These are phyloP conservation scores for Cheilinus undulatus DNA, from an alignment of 2,113 vertebrate species.

Conservation along the genomic window DNA sequence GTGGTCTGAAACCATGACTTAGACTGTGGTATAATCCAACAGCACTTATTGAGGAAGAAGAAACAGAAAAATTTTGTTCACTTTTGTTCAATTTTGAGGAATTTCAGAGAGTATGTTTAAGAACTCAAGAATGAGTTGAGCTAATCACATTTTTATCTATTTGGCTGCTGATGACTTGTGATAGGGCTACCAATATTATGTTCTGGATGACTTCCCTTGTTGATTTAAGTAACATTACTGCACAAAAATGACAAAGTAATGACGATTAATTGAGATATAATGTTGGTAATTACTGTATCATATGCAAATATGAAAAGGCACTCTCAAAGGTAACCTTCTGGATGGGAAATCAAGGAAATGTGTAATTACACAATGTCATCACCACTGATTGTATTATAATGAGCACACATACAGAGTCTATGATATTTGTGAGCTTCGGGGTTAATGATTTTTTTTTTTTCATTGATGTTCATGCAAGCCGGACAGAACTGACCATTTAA, in stretches of 20 bases:
- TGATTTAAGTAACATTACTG: conserved; percentile 11
- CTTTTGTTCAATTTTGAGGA: too few relatives aligned
- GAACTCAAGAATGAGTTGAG: too few relatives aligned
- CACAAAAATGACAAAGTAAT: conserved; percentile 13
- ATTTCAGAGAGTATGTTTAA: too few relatives aligned
- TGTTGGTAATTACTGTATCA: conserved; percentile 22
- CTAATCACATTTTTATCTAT: too few relatives aligned
- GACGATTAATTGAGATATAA: conserved; percentile 31
- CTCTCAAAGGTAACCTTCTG: not conserved
- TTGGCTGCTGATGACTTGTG: conserved; percentile 25
- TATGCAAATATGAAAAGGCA: conserved; percentile 19
- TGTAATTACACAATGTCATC: not conserved
- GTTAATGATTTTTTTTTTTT: not conserved
- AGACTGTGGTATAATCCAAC: too few relatives aligned
- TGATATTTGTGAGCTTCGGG: not conserved
- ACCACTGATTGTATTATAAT: conserved; percentile 10
- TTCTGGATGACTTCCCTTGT: not conserved
- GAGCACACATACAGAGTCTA: not conserved
- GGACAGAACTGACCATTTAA: not conserved
- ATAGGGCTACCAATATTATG: conserved; percentile 12
- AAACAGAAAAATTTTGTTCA: too few relatives aligned
- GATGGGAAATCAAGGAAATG: not conserved
- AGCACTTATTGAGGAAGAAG: too few relatives aligned
- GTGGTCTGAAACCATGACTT: too few relatives aligned
- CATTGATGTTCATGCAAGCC: not conserved